Evolutionary conservation across 2,888 invertebrate genomes (phyloP).

Genomic region (Uropetala carovei): DNA sequence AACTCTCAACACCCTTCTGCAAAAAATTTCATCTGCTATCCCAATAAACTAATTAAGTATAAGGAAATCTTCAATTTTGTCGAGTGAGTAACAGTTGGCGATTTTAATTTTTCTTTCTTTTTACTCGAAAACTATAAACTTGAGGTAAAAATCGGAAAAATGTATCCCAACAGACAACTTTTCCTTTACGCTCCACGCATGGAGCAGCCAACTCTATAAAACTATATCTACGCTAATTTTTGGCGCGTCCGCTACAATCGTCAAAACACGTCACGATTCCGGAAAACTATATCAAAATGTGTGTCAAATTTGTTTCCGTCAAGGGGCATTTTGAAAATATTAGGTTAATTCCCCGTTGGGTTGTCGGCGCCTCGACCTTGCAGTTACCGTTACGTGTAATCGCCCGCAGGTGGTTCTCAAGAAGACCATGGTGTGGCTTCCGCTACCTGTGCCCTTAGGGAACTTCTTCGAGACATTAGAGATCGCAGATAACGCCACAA

Average conservation of each 20-base stretch:
- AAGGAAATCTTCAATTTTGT: too few species aligned
- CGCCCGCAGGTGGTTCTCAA: slow-evolving; percentile 25
- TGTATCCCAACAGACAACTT: too few species aligned
- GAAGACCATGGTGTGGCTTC: slow-evolving; percentile 2
- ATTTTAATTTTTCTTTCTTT: too few species aligned
- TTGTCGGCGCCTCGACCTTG: slow-evolving; percentile 27
- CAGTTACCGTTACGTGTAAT: slow-evolving; percentile 26
- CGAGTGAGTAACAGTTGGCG: too few species aligned
- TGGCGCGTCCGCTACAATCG: neutral
- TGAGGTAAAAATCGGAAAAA: too few species aligned
- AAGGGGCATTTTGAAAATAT: slow-evolving; percentile 24
- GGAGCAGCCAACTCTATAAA: too few species aligned
- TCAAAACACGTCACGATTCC: neutral
- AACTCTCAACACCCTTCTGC: too few species aligned
- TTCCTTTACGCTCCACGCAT: too few species aligned
- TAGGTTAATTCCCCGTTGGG: slow-evolving; percentile 31
- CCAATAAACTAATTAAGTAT: too few species aligned
- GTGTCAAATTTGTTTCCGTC: neutral
- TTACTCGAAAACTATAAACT: too few species aligned
- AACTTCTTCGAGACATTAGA: neutral
- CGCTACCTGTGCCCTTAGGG: slow-evolving; percentile 25
- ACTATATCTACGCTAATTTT: neutral
- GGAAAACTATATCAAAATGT: neutral
- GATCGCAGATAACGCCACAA: neutral
- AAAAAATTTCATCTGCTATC: too few species aligned